These are phyloP conservation scores for Nyctibius grandis DNA, from an alignment of 2,797 vertebrate species.

Conservation along the genomic window DNA sequence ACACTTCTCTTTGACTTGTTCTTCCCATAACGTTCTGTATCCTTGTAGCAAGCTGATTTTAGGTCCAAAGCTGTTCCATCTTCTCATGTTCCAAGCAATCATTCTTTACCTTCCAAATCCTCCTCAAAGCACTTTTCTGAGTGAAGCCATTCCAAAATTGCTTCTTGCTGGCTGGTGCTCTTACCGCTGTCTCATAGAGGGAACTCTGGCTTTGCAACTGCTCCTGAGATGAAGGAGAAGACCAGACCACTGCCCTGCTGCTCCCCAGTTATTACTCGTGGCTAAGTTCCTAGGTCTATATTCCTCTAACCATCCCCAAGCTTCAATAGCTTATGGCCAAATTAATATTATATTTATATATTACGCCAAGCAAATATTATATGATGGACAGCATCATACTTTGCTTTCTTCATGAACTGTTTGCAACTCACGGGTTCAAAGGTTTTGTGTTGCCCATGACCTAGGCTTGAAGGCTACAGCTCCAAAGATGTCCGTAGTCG, in stretches of 20 bases:
- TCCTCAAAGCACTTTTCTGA: background rate
- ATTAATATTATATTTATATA: background rate
- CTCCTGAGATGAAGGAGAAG: background rate
- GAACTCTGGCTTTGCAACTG: background rate
- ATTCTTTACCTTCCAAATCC: background rate
- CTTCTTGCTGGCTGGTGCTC: background rate
- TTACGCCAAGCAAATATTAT: background rate
- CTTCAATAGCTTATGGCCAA: background rate
- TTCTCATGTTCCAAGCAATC: background rate
- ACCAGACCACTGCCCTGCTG: background rate
- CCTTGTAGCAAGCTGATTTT: background rate
- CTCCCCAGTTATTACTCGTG: background rate
- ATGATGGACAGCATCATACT: background rate
- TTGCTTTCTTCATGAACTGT: background rate
- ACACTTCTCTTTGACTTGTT: background rate
- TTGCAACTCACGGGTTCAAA: background rate
- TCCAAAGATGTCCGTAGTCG: background rate
- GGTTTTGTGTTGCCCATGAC: background rate
- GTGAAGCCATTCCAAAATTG: background rate
- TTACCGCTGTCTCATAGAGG: background rate
- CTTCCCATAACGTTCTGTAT: background rate
- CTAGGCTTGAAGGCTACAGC: background rate
- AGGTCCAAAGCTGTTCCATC: constrained; percentile 12
- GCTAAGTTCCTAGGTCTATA: background rate
- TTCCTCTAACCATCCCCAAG: background rate